A percentile compares a stretch with the other conserved stretches of the same genome.
Evolutionary conservation across 2,888 invertebrate genomes (phyloP).

Genomic region (Phyllotreta cruciferae): DNA sequence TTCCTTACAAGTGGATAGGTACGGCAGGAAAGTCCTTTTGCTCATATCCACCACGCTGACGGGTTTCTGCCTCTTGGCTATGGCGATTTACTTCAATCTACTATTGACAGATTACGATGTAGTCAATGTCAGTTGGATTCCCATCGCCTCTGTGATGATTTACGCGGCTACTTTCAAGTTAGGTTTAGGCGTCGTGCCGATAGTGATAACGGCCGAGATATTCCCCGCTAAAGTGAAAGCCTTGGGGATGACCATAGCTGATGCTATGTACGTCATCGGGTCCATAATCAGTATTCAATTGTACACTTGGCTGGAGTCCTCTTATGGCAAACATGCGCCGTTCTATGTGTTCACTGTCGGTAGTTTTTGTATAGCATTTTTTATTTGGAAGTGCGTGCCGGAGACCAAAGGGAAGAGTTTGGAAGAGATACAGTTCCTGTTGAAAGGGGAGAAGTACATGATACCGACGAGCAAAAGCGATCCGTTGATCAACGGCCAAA

Average conservation of each 20-base stretch:
- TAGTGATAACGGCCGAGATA: slow-evolving; percentile 57
- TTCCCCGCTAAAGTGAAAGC: slow-evolving; percentile 58
- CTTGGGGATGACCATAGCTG: slow-evolving; percentile 56
- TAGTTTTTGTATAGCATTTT: slow-evolving; percentile 46
- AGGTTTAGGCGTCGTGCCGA: slow-evolving; percentile 57
- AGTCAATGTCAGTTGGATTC: slow-evolving; percentile 54
- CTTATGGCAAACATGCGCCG: slow-evolving; percentile 53
- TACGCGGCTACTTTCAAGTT: slow-evolving; percentile 56
- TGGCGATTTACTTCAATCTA: slow-evolving; percentile 55
- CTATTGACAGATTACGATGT: slow-evolving; percentile 50
- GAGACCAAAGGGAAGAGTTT: slow-evolving; percentile 44
- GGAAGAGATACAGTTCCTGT: slow-evolving; percentile 37
- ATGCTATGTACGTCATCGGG: slow-evolving; percentile 54
- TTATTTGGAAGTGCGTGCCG: slow-evolving; percentile 50
- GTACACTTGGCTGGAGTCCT: slow-evolving; percentile 48
- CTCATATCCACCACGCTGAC: slow-evolving; percentile 53
- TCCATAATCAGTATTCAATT: slow-evolving; percentile 53
- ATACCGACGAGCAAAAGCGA: slow-evolving; percentile 16
- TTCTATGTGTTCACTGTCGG: slow-evolving; percentile 52
- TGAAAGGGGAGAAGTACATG: slow-evolving; percentile 34
- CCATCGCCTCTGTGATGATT: slow-evolving; percentile 54
- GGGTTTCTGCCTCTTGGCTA: slow-evolving; percentile 50
- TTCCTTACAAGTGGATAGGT: slow-evolving; percentile 53
- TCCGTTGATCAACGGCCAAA: slow-evolving; percentile 13
- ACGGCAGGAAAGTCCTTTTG: slow-evolving; percentile 55